Conservation (phyloP, 2,113 vertebrate genomes). For the Oenanthe oenanthe region DNA sequence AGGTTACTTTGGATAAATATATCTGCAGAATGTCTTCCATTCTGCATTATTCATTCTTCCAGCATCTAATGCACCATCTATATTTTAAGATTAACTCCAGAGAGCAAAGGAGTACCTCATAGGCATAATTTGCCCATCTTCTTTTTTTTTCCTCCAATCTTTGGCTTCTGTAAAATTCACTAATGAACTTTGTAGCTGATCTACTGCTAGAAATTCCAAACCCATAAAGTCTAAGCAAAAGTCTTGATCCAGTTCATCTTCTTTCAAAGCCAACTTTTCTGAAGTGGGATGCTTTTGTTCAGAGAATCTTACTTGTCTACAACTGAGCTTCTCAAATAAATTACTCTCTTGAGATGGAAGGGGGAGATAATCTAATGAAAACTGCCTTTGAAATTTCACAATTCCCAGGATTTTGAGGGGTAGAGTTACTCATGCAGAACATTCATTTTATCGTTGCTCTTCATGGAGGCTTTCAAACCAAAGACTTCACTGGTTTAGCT, state of each 20-base stretch:
- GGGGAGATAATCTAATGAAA: not conserved
- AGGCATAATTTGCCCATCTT: not conserved
- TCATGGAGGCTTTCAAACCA: not conserved
- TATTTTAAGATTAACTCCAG: not conserved
- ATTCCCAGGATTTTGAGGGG: not conserved
- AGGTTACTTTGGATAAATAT: not conserved
- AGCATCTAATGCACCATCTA: not conserved
- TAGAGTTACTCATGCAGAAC: not conserved
- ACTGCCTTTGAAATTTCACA: not conserved
- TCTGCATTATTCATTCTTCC: not conserved
- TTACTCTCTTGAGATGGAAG: not conserved
- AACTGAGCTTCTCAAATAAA: not conserved
- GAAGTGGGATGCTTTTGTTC: not conserved
- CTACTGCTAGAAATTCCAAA: not conserved
- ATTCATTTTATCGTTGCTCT: not conserved
- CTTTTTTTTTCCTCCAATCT: rapidly evolving
- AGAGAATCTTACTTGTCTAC: not conserved
- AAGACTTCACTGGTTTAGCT: not conserved
- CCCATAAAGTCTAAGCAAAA: not conserved
- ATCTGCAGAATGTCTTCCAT: not conserved
- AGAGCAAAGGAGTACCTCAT: not conserved
- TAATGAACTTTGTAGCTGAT: not conserved
- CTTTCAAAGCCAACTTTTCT: not conserved
- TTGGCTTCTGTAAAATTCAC: not conserved
- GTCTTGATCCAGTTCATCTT: not conserved